These are phyloP conservation scores for Rhagoletis pomonella DNA, from an alignment of 1,140 invertebrate genomes.

Conservation along the genomic window DNA sequence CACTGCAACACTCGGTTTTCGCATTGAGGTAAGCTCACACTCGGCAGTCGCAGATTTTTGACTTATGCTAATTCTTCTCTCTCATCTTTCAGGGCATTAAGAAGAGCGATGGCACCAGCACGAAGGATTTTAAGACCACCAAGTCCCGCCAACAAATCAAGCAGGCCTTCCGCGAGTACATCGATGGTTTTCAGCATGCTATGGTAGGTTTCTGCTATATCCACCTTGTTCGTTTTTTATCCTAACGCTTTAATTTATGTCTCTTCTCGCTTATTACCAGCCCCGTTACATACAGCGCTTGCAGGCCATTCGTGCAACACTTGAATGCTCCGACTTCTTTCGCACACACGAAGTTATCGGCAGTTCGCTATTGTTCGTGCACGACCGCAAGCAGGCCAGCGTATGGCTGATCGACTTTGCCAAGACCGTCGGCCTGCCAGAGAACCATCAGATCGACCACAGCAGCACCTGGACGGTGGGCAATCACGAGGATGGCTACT, in stretches of 20 bases:
- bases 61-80: background rate
- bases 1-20: constrained; percentile 94
- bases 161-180: constrained; percentile 88
- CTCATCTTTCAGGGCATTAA: constrained; percentile 82
- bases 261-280: constrained; percentile 73
- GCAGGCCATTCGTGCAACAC: constrained; percentile 86
- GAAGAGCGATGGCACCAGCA: constrained; percentile 88
- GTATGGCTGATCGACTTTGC: constrained; percentile 99
- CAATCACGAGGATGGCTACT: constrained; percentile 99
- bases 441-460: constrained; percentile 85
- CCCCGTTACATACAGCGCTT: constrained; percentile 89
- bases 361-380: constrained; percentile 96
- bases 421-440: constrained; percentile 91
- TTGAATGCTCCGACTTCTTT: constrained; percentile 92
- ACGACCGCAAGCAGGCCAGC: constrained; percentile 89
- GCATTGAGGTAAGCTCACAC: constrained; percentile 82
- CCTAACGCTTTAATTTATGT: background rate
- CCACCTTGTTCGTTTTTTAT: background rate
- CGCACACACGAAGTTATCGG: constrained; percentile 96
- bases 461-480: constrained; percentile 92
- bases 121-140: constrained; percentile 98
- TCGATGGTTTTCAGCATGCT: constrained; percentile 84
- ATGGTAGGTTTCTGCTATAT: constrained; percentile 79
- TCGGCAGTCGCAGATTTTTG: background rate
- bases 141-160: constrained; percentile 88